Percentiles rank a stretch among this genome's conserved stretches.
These are phyloP conservation scores for Drosophila lacertosa DNA, from an alignment of 1,140 invertebrate genomes.

Conservation along the genomic window DNA sequence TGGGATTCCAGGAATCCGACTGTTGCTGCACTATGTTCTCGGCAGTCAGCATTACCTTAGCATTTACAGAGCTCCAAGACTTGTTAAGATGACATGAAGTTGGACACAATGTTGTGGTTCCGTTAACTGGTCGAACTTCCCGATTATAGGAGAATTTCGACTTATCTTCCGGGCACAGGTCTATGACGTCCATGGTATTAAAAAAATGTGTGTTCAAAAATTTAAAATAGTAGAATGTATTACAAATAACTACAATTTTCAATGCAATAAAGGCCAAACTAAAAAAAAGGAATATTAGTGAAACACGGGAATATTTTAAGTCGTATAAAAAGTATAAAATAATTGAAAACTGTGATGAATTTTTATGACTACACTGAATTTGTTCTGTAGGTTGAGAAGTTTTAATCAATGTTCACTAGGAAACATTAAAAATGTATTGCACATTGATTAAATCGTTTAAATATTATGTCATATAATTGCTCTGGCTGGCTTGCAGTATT, in stretches of 20 bases:
- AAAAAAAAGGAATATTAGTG: neutral
- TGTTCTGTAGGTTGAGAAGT: constrained; percentile 14
- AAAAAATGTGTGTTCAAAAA: too few species aligned
- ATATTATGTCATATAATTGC: constrained; percentile 41
- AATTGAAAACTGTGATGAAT: constrained; percentile 9
- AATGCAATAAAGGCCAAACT: neutral
- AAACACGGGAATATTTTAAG: neutral
- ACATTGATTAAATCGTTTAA: constrained; percentile 40
- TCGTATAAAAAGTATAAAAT: constrained; percentile 13
- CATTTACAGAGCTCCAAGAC: neutral
- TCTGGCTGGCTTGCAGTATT: constrained; percentile 32
- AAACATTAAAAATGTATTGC: constrained; percentile 11
- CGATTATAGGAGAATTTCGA: neutral
- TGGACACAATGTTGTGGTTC: neutral
- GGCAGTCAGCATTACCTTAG: neutral
- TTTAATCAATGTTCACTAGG: constrained; percentile 21
- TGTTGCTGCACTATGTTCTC: neutral
- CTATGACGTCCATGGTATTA: constrained; percentile 12
- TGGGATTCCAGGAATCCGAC: neutral
- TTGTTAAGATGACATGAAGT: neutral
- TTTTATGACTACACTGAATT: constrained; percentile 26
- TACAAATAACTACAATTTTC: constrained; percentile 23
- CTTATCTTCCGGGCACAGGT: neutral
- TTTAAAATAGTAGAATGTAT: neutral
- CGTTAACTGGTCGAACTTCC: neutral